Base-by-base conservation (phyloP, 2,797 vertebrate genomes). In the Onychomys arenicola region DNA sequence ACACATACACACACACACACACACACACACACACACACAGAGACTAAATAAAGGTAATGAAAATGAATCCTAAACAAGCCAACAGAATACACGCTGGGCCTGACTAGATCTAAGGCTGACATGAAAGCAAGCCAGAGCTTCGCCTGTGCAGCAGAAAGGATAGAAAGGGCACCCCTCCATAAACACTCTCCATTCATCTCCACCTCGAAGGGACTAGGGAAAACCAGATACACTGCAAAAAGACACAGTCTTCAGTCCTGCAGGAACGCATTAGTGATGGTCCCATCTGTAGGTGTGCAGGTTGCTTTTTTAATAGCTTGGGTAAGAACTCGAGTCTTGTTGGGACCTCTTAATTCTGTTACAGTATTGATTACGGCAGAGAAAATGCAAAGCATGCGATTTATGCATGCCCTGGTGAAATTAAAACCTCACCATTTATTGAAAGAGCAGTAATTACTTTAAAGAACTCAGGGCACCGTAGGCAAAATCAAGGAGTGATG, bases 321-420 rank as follows among this genome's bases (percentile, higher is more conserved):
- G 91, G 96, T 67, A 95, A 95, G 87, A 95, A 96, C 87, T 55
- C 81, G 57, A 88, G 92, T 75, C 88, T 98, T 95, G 34, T 91
- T 95, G 89, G 82, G 89, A 65, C 91, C 86, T 95, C 73, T 94
- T 95, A 97, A 97, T 97, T 95, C 76, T 95, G 89, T 96, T 95
- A 85, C 12, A 21, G 91, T 97, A 97, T 97, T 83, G 98, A 98
- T 97, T 96, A 96, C 75, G n/a, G 37, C 91, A 40, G 52, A 93
- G 49, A 61, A 92, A 97, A 97, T 90, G 95, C 97, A 97, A 97
- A 98, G 92, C 1, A 14, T 78, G 77, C 67, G 19, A 91, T 97
- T 94, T 96, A 84, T 73, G 87, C 86, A 49, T 46, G 82, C 55
- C 61, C 84, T 61, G 75, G 93, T 96, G 92, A 97, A 97, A 97